Conservation (phyloP, 2,113 vertebrate species). For the Oplegnathus fasciatus region DNA sequence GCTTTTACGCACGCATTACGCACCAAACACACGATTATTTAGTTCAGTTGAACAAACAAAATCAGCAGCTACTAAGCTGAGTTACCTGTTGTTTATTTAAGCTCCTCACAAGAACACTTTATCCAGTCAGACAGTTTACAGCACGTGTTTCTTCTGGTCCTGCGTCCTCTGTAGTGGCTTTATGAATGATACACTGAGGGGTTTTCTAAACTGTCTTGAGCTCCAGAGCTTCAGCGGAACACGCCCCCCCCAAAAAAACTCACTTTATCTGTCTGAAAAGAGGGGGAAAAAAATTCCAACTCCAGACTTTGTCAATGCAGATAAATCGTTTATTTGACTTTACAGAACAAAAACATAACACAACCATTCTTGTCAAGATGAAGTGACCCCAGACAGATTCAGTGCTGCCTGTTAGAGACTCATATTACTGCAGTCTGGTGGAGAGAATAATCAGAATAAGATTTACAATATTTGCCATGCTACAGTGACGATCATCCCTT, state of each 20-base stretch:
- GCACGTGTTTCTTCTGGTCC: conserved; percentile 68
- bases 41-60: background rate
- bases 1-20: conserved; percentile 43
- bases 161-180: conserved; percentile 44
- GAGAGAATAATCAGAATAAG: background rate
- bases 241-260: conserved; percentile 84
- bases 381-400: conserved; percentile 18
- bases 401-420: conserved; percentile 20
- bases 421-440: background rate
- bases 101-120: conserved; percentile 6
- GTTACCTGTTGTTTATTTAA: conserved; percentile 57
- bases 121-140: conserved; percentile 66
- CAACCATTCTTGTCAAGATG: conserved; percentile 40
- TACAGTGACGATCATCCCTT: background rate
- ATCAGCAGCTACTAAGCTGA: background rate
- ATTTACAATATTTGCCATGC: conserved; percentile 16
- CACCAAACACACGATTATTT: background rate
- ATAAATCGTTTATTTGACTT: conserved; percentile 77
- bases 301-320: conserved; percentile 71
- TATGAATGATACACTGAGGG: conserved; percentile 26
- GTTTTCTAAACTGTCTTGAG: conserved; percentile 82
- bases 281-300: background rate
- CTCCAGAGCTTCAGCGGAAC: conserved; percentile 88
- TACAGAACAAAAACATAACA: conserved; percentile 64
- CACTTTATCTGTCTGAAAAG: conserved; percentile 34